Percentiles rank a stretch among this genome's conserved stretches.
Conservation (phyloP, 2,797 vertebrate genomes). For the Lycodopsis pacificus region DNA sequence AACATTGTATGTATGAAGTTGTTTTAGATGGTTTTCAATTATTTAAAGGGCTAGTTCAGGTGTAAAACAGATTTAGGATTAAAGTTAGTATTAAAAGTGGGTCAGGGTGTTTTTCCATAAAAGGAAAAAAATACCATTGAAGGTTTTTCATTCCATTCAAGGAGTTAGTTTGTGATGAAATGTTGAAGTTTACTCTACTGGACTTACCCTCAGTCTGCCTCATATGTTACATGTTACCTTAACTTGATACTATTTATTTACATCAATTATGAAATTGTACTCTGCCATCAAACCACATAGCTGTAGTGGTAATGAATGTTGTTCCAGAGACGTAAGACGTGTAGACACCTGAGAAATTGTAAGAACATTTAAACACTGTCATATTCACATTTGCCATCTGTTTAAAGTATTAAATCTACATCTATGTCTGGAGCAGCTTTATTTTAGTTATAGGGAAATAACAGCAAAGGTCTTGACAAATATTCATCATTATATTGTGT, state of each 20-base stretch:
- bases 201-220: neutral
- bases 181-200: neutral
- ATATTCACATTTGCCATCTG: neutral
- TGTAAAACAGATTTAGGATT: conserved; percentile 7
- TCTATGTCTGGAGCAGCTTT: neutral
- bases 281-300: neutral
- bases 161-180: conserved; percentile 10
- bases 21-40: neutral
- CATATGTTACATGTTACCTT: neutral
- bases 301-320: neutral
- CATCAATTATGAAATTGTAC: neutral
- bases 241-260: neutral
- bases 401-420: neutral
- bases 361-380: neutral
- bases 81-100: conserved; percentile 17
- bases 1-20: conserved; percentile 18
- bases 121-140: neutral
- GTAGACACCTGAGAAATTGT: neutral
- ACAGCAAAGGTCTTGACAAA: neutral
- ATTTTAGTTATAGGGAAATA: neutral
- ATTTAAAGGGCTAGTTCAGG: conserved; percentile 12
- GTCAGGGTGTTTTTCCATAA: conserved; percentile 11
- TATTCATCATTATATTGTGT: neutral
- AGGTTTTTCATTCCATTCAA: conserved; percentile 5
- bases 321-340: too few relatives aligned